Percentiles rank a stretch among this genome's conserved stretches.
phyloP scores from a whole-genome alignment of 2,797 vertebrate genomes.

The Arrhamphus sclerolepis region DNA sequence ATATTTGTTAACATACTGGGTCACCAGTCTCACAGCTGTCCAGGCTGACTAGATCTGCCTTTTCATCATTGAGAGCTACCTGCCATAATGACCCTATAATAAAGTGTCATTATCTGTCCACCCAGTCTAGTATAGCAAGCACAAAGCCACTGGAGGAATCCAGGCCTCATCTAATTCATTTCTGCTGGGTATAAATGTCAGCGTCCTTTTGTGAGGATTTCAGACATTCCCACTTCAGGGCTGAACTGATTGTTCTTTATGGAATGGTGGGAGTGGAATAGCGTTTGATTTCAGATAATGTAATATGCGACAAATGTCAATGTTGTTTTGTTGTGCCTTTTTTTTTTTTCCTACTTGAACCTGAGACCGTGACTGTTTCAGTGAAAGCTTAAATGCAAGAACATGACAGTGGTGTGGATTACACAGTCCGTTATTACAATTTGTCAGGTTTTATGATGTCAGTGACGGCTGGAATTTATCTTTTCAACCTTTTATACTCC shows the following conservation, averaged over 20 bases:
- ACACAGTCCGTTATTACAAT: slow-evolving; percentile 80
- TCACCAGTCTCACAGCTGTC: slow-evolving; percentile 79
- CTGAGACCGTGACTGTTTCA: slow-evolving; percentile 71
- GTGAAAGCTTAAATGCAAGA: slow-evolving; percentile 60
- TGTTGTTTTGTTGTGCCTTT: slow-evolving; percentile 50
- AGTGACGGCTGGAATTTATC: slow-evolving; percentile 77
- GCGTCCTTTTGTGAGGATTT: slow-evolving; percentile 81
- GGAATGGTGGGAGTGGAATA: slow-evolving; percentile 80
- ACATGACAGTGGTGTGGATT: slow-evolving; percentile 75
- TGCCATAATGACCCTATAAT: slow-evolving; percentile 78
- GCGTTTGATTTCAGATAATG: slow-evolving; percentile 87
- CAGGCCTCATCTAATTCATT: slow-evolving; percentile 74
- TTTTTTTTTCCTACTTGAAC: slow-evolving; percentile 78
- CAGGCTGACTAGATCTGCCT: slow-evolving; percentile 73
- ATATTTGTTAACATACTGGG: slow-evolving; percentile 78
- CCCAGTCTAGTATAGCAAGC: slow-evolving; percentile 73
- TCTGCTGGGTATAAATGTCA: slow-evolving; percentile 84
- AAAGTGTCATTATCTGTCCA: slow-evolving; percentile 81
- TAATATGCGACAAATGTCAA: slow-evolving; percentile 79
- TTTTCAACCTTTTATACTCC: slow-evolving; percentile 74
- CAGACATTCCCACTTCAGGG: slow-evolving; percentile 80
- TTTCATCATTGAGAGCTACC: slow-evolving; percentile 78
- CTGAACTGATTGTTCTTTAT: slow-evolving; percentile 77
- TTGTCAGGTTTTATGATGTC: slow-evolving; percentile 81
- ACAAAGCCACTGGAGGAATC: slow-evolving; percentile 79